Evolutionary conservation across 2,113 vertebrate species (phyloP).

Genomic region (Patagioenas fasciata): DNA sequence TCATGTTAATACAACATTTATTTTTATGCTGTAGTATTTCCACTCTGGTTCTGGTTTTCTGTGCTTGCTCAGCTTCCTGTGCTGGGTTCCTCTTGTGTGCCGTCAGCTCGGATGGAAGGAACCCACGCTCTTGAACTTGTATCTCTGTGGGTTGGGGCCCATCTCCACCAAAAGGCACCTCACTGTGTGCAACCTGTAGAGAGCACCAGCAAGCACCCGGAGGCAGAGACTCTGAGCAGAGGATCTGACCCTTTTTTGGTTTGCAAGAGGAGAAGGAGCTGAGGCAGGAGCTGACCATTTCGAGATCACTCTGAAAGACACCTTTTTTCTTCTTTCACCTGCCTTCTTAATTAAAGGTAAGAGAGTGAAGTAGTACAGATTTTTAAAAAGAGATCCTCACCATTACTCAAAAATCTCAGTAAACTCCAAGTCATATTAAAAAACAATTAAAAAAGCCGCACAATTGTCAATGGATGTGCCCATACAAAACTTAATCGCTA

Average conservation of each 20-base stretch:
- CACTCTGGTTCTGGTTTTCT: slow-evolving; percentile 11
- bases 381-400: neutral
- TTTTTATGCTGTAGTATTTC: neutral
- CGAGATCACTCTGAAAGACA: neutral
- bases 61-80: slow-evolving; percentile 24
- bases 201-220: neutral
- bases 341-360: neutral
- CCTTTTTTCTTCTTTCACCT: neutral
- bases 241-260: neutral
- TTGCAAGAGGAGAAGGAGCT: neutral
- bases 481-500: neutral
- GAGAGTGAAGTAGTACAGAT: neutral
- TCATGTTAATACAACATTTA: neutral
- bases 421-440: neutral
- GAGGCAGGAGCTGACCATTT: neutral
- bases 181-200: neutral
- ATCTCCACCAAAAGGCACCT: neutral
- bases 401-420: neutral
- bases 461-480: neutral
- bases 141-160: neutral
- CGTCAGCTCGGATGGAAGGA: neutral
- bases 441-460: neutral
- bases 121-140: neutral
- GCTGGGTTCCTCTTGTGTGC: neutral
- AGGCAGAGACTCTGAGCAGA: neutral